Evolutionary conservation across 2,888 invertebrate species (phyloP).

Genomic region (Ichneumon xanthorius): DNA sequence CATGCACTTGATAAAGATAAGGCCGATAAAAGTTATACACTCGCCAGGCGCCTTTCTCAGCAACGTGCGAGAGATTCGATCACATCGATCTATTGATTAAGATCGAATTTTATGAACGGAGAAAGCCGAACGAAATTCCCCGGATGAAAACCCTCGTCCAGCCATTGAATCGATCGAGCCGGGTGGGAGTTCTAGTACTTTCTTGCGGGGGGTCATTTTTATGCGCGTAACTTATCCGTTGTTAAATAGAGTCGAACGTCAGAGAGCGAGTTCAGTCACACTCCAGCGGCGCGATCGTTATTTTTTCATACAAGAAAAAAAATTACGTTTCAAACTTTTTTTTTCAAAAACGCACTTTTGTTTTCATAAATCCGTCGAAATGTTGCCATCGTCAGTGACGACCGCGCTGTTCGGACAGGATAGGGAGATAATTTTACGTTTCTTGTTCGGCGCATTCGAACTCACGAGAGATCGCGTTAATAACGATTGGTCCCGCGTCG

Average conservation of each 20-base stretch:
- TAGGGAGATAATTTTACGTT: conserved; percentile 41
- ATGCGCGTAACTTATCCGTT: neutral
- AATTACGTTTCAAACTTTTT: neutral
- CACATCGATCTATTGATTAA: neutral
- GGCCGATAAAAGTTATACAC: neutral
- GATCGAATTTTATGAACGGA: neutral
- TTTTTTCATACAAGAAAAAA: neutral
- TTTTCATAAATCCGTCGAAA: conserved; percentile 7
- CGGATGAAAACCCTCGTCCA: neutral
- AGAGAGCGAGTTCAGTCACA: neutral
- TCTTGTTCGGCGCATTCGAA: conserved; percentile 55
- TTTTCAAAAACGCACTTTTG: neutral
- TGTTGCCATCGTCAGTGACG: conserved; percentile 55
- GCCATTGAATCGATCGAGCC: neutral
- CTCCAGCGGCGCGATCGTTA: neutral
- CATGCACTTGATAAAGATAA: neutral
- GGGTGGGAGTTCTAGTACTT: neutral
- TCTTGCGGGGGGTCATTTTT: neutral
- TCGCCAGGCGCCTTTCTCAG: neutral
- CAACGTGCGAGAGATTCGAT: neutral
- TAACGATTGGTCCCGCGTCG: conserved; percentile 31
- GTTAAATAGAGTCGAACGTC: neutral
- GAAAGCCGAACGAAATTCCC: neutral
- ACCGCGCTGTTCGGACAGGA: conserved; percentile 53
- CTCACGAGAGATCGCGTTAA: conserved; percentile 33